Evolutionary conservation across 2,113 vertebrate species (phyloP).

Genomic region (Lipotes vexillifer): DNA sequence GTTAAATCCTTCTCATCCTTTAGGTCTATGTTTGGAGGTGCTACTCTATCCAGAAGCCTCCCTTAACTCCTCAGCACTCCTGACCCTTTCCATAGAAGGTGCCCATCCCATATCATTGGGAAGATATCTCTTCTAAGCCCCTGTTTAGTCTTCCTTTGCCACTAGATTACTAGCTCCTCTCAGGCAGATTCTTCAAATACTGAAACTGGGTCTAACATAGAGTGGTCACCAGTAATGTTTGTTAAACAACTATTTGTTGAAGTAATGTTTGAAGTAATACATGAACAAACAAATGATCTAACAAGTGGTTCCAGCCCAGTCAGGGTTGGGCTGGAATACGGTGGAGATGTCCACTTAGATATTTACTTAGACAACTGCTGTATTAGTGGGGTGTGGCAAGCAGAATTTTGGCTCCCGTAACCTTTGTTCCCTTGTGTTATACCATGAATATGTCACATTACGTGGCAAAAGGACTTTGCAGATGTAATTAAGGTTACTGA

Average conservation of each 20-base stretch:
- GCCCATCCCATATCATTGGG: background rate
- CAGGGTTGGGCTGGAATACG: background rate
- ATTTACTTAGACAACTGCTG: background rate
- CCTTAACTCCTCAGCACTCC: background rate
- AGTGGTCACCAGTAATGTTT: background rate
- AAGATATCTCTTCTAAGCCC: background rate
- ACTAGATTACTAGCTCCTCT: background rate
- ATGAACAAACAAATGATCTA: slow-evolving; percentile 9
- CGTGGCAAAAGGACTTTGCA: background rate
- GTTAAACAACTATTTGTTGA: background rate
- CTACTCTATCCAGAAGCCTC: background rate
- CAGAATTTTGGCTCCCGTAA: background rate
- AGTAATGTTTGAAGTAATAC: background rate
- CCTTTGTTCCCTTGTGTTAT: background rate
- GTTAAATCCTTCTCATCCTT: background rate
- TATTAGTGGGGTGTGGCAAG: background rate
- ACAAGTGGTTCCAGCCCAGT: background rate
- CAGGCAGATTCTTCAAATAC: background rate
- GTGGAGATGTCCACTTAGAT: background rate
- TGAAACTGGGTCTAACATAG: background rate
- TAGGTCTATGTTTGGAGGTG: background rate
- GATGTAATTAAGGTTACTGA: background rate
- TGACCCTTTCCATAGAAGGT: background rate
- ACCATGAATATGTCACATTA: background rate
- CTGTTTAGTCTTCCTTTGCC: background rate